Evolutionary conservation across 2,113 vertebrate genomes (phyloP).

Genomic region (Odontophorus gujanensis): DNA sequence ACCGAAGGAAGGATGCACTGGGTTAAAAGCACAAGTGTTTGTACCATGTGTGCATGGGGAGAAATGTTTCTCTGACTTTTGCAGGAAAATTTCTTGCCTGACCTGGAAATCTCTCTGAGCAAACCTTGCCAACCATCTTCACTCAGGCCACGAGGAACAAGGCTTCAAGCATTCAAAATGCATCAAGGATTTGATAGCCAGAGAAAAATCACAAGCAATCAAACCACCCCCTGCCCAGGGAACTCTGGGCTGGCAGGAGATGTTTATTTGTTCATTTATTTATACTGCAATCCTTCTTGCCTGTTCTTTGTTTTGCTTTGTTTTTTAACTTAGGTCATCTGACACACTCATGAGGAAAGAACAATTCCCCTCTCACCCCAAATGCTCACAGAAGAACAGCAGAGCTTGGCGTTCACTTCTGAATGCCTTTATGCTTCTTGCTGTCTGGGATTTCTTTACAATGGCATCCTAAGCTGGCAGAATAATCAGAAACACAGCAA

Average conservation of each 20-base stretch:
- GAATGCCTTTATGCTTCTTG: conserved; percentile 18
- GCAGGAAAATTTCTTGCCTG: conserved; percentile 48
- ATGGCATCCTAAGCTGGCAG: conserved; percentile 47
- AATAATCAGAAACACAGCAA: conserved; percentile 67
- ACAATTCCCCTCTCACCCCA: not conserved
- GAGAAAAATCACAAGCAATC: not conserved
- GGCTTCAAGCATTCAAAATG: not conserved
- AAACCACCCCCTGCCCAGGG: not conserved
- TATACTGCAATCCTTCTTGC: conserved; percentile 50
- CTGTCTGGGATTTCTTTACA: conserved; percentile 36
- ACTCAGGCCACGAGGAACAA: conserved; percentile 9
- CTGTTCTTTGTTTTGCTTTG: conserved; percentile 32
- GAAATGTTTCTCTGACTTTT: conserved; percentile 11
- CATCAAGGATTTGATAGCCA: not conserved
- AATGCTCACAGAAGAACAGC: not conserved
- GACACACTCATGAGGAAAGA: conserved; percentile 9
- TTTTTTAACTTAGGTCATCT: conserved; percentile 29
- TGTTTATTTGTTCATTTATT: conserved; percentile 69
- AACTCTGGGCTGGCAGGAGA: conserved; percentile 10
- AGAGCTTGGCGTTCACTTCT: not conserved
- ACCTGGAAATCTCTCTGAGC: conserved; percentile 40
- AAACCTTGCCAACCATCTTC: not conserved
- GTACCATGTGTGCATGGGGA: conserved; percentile 31
- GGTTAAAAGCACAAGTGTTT: conserved; percentile 70
- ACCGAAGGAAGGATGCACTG: not conserved